phyloP scores from a whole-genome alignment of 2,888 invertebrate genomes.

The Oithona nana region DNA sequence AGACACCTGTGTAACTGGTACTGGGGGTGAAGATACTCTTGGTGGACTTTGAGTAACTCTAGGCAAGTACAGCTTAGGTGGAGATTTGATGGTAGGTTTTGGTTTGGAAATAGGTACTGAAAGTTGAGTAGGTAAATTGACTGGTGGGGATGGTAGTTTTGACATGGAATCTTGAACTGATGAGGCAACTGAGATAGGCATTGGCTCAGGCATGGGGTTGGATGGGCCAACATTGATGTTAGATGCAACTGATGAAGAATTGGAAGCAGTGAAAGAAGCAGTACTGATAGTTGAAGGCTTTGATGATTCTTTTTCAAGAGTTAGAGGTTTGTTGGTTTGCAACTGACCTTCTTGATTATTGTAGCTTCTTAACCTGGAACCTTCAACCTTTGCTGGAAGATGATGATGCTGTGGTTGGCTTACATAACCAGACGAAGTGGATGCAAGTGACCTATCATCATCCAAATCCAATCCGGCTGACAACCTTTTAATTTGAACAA shows the following conservation, averaged over 20 bases:
- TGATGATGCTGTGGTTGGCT: no score
- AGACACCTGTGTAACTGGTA: background rate
- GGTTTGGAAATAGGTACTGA: no score
- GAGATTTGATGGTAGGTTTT: no score
- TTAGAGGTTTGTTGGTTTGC: background rate
- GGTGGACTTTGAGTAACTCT: background rate
- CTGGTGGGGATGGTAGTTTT: background rate
- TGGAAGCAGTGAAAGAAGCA: background rate
- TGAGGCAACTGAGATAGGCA: no score
- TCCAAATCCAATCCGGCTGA: background rate
- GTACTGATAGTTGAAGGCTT: background rate
- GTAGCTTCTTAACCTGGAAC: no score
- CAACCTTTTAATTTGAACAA: background rate
- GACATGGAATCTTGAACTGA: background rate
- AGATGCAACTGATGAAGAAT: background rate
- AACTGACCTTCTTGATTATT: background rate
- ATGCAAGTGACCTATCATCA: background rate
- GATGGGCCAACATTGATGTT: background rate
- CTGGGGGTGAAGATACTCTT: background rate
- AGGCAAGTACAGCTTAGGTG: background rate
- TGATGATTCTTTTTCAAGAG: background rate
- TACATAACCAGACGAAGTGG: background rate
- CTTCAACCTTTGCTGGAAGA: no score
- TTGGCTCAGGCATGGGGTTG: background rate
- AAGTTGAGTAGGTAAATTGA: background rate